Conservation (phyloP, 2,113 vertebrate genomes). For the Elachura formosa region DNA sequence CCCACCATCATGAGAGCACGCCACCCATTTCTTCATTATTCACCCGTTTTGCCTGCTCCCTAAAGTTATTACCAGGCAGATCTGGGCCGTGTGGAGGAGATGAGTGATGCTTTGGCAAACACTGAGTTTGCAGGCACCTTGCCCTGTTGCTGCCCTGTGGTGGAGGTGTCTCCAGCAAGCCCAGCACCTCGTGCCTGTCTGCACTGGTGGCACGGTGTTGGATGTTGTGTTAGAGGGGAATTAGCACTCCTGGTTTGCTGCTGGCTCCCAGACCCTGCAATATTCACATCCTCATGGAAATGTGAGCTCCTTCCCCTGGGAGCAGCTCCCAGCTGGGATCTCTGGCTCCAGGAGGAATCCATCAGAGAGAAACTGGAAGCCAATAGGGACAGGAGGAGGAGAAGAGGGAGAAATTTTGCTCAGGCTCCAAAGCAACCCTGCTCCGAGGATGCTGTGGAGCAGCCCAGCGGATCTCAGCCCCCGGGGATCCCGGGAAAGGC, state of each 20-base stretch:
- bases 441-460: not conserved
- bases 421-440: not conserved
- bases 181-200: not conserved
- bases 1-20: fast-evolving
- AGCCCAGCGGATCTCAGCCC: not conserved
- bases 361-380: not conserved
- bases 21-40: not conserved
- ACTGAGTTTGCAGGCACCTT: not conserved
- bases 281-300: not conserved
- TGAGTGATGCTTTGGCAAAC: not conserved
- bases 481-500: not conserved
- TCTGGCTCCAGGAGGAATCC: not conserved
- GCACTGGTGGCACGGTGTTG: not conserved
- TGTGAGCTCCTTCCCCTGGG: not conserved
- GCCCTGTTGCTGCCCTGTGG: not conserved
- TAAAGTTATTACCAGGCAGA: not conserved
- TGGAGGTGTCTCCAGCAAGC: not conserved
- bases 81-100: not conserved
- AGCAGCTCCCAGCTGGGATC: not conserved
- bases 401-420: not conserved
- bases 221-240: not conserved
- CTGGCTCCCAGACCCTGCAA: not conserved
- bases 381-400: not conserved
- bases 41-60: not conserved
- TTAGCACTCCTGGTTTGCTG: not conserved